Evolutionary conservation across 2,113 vertebrate genomes (phyloP), one percentile per base, ranked within the genome.

Genomic region (Corythoichthys haematopterus): DNA sequence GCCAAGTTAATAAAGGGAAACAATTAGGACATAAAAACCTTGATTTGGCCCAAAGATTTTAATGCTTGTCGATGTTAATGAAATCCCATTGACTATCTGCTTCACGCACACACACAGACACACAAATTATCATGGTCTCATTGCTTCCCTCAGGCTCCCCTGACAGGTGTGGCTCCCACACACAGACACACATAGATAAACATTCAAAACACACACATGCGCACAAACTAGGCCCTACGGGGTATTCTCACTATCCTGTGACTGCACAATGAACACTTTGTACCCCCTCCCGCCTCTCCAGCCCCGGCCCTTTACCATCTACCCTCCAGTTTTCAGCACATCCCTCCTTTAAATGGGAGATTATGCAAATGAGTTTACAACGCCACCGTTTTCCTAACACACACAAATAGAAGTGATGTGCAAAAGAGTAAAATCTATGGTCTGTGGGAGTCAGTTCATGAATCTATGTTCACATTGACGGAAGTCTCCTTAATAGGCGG

Each of bases 1-100:
- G 82, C 86, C 85, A 86, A 88, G 75, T 86, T 88, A 88, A 88
- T 89, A 89, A 87, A 88, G 82, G 79, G 78, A 89, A 88, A 86
- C 81, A 83, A 87, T 87, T 86, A 88, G 78, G 77, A 84, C 68
- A 85, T 81, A 80, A 86, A 85, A 84, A 62, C 80, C 84, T 76
- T 84, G 85, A 88, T 84, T 85, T 74, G 71, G 73, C 80, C 71
- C 68, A 71, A 69, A 71, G 75, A 80, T 80, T 83, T 82, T 74
- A 83, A 79, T 76, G 71, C 68, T 66, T 66, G 78, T 77, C 73
- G 73, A 66, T 79, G 71, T 75, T 75, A 80, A 84, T 85, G 70
- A 84, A 83, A 85, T 81, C 74, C 78, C 66, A 68, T 79, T 28
- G n/a, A 82, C 79, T 77, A 53, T 85, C 78, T 66, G 70, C 66